These are phyloP conservation scores for Peucedramus taeniatus DNA, from an alignment of 2,113 vertebrate species.

Conservation along the genomic window DNA sequence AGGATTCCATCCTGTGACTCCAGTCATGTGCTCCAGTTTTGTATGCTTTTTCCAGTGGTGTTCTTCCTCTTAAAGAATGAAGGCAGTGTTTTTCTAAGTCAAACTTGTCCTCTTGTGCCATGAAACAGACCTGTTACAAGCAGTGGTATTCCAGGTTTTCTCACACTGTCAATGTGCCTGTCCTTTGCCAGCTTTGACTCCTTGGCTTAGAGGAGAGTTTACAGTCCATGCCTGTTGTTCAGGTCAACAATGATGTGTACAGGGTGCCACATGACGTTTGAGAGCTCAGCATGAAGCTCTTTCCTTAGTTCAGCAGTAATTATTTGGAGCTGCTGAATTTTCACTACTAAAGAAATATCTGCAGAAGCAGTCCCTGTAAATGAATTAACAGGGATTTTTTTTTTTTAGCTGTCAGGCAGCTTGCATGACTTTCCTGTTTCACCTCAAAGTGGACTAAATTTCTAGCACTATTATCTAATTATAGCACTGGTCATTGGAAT, in stretches of 20 bases:
- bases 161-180: neutral
- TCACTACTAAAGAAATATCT: neutral
- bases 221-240: neutral
- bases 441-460: neutral
- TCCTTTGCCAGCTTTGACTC: neutral
- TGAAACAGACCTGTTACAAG: neutral
- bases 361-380: neutral
- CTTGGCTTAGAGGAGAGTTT: neutral
- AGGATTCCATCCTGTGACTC: neutral
- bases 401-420: neutral
- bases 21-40: neutral
- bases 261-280: neutral
- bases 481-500: neutral
- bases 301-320: neutral
- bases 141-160: neutral
- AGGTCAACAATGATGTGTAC: neutral
- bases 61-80: neutral
- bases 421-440: neutral
- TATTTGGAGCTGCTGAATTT: neutral
- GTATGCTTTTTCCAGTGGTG: neutral
- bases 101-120: neutral
- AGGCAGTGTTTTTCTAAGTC: neutral
- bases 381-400: neutral
- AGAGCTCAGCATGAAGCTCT: neutral
- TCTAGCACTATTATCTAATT: constrained; percentile 28